phyloP scores from a whole-genome alignment of 2,113 vertebrate genomes.

The Apteryx mantelli region DNA sequence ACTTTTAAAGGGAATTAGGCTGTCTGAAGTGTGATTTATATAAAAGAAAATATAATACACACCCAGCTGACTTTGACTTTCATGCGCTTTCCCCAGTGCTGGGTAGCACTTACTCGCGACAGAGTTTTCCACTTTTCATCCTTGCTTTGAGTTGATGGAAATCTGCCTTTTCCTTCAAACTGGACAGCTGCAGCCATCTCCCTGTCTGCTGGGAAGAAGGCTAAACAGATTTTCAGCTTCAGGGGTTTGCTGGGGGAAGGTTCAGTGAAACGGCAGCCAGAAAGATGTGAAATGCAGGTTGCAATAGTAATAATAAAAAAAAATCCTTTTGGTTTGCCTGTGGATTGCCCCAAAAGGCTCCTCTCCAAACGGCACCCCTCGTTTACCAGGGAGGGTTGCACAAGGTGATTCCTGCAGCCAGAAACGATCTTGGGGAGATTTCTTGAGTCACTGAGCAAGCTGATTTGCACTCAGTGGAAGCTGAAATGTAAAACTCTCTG shows the following conservation, averaged over 20 bases:
- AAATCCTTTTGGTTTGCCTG: not conserved
- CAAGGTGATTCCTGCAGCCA: not conserved
- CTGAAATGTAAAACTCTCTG: not conserved
- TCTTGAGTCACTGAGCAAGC: not conserved
- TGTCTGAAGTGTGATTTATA: slow-evolving; percentile 11
- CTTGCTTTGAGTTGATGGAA: not conserved
- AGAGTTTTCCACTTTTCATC: slow-evolving; percentile 2
- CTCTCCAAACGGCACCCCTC: not conserved
- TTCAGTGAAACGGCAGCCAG: not conserved
- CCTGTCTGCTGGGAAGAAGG: not conserved
- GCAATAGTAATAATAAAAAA: not conserved
- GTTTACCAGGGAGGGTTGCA: not conserved
- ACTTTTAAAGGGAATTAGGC: not conserved
- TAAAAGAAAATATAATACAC: not conserved
- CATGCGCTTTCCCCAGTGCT: not conserved
- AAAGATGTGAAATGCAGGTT: not conserved
- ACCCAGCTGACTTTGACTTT: slow-evolving; percentile 31
- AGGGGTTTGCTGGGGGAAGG: slow-evolving; percentile 42
- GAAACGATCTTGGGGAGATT: not conserved
- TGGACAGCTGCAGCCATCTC: not conserved
- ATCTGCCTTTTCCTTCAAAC: slow-evolving; percentile 35
- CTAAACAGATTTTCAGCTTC: slow-evolving; percentile 63
- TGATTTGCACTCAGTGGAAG: slow-evolving; percentile 5
- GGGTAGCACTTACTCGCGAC: fast-evolving
- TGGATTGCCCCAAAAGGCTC: not conserved